Evolutionary conservation across 2,888 invertebrate genomes (phyloP).

Genomic region (Scaptomyza reducta): DNA sequence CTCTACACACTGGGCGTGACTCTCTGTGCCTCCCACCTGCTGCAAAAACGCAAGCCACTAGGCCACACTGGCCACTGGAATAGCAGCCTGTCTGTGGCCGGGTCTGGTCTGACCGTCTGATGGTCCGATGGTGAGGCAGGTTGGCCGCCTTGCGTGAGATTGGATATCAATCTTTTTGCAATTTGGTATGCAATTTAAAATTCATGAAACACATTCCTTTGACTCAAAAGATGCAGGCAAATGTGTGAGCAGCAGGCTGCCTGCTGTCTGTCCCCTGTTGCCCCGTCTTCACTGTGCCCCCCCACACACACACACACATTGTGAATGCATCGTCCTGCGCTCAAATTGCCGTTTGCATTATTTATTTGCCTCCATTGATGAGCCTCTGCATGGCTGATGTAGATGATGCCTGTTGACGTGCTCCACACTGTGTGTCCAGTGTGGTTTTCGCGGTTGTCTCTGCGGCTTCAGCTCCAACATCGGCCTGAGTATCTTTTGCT

Average conservation of each 20-base stretch:
- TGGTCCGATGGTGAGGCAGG: background rate
- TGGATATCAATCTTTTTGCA: constrained; percentile 83
- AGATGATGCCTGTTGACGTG: constrained; percentile 47
- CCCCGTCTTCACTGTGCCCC: background rate
- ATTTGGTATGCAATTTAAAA: constrained; percentile 82
- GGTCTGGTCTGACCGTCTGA: constrained; percentile 7
- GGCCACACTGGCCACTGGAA: constrained; percentile 24
- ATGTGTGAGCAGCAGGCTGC: constrained; percentile 54
- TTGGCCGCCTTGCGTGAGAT: constrained; percentile 78
- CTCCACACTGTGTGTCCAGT: constrained; percentile 17
- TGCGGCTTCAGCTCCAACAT: constrained; percentile 11
- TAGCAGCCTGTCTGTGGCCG: constrained; percentile 45
- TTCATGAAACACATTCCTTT: constrained; percentile 83
- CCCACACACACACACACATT: constrained; percentile 9
- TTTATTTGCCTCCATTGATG: constrained; percentile 79
- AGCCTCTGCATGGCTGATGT: constrained; percentile 49
- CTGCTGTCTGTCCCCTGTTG: background rate
- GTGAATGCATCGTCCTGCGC: constrained; percentile 39
- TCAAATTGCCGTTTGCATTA: constrained; percentile 81
- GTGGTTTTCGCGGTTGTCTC: constrained; percentile 38
- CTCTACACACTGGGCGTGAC: constrained; percentile 31
- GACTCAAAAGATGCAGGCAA: constrained; percentile 80
- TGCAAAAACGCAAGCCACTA: constrained; percentile 19
- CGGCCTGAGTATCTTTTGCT: constrained; percentile 17
- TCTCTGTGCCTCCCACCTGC: constrained; percentile 59